Conservation (phyloP, 2,797 vertebrate genomes). For the Acanthiza pusilla region DNA sequence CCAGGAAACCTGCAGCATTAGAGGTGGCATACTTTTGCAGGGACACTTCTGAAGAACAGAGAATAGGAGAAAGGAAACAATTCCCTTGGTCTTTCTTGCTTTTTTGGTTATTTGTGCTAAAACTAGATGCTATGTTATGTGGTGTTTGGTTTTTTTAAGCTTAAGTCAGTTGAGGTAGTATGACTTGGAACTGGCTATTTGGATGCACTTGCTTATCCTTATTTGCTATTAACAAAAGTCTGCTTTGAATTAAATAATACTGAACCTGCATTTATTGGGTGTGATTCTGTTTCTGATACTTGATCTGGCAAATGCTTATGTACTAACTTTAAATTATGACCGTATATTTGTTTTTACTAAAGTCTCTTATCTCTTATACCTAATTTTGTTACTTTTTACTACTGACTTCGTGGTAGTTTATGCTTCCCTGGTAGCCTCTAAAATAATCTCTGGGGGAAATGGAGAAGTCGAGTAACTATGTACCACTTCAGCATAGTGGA, state of each 20-base stretch:
- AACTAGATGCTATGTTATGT: background rate
- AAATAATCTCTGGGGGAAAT: background rate
- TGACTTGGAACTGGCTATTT: background rate
- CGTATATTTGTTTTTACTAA: background rate
- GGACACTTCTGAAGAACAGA: background rate
- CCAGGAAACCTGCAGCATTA: background rate
- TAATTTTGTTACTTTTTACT: background rate
- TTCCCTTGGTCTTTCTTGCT: background rate
- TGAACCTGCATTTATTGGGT: background rate
- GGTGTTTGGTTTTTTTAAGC: background rate
- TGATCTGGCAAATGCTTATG: background rate
- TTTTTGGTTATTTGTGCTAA: background rate
- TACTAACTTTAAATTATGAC: background rate
- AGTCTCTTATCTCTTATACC: background rate
- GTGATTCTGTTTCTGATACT: background rate
- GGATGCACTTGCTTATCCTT: background rate
- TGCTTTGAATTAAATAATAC: background rate
- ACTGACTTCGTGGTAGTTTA: background rate
- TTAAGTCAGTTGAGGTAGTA: background rate
- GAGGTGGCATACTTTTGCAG: background rate
- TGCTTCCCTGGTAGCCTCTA: background rate
- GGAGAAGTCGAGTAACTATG: background rate
- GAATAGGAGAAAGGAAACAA: background rate
- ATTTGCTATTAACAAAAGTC: background rate
- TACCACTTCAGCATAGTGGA: background rate